Base-by-base conservation (phyloP, 2,888 invertebrate genomes). In the Lasioglossum lativentre region DNA sequence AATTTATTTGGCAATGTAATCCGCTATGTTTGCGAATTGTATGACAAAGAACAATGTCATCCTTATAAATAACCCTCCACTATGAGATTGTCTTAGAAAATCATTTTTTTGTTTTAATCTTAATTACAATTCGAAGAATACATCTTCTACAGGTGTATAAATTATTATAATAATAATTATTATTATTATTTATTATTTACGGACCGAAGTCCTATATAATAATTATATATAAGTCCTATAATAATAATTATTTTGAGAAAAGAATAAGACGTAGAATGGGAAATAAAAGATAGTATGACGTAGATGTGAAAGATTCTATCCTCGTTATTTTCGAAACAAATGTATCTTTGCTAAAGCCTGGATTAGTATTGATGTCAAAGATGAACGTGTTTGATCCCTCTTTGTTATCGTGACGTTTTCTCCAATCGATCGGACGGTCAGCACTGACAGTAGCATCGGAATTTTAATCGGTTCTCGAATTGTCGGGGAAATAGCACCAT, bases 401-500 rank as follows among this genome's bases (percentile, higher is more conserved):
- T 71, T 34, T 34, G 75, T 78, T 84, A 84, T 68, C 75, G 72
- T 72, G 74, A 75, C 77, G 81, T 87, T 82, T 82, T 78, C 68
- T 73, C 34, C 59, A 72, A 83, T 85, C 85, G 82, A 79, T 88
- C 78, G 78, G 59, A 30, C 30, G 10, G 38, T 34, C 59, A 42
- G 42, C 77, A 75, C 59, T 78, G 76, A 76, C 59, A 83, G 68
- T 75, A 85, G 75, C 83, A 78, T 85, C 75, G 90, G 91, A 90
- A 92, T 92, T 92, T 86, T 90, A 89, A 92, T 92, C 86, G 87
- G 83, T 80, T 83, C 85, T 73, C 82, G 82, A 80, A 84, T 86
- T 76, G 71, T 76, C 78, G 78, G 70, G 70, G 78, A 74, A 80
- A 80, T 78, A 75, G 81, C 63, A 38, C 73, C 81, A 73, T 88